Percentiles rank a stretch among this genome's conserved stretches.
Conservation (phyloP, 2,888 invertebrate genomes). For the Lissonota sp. region DNA sequence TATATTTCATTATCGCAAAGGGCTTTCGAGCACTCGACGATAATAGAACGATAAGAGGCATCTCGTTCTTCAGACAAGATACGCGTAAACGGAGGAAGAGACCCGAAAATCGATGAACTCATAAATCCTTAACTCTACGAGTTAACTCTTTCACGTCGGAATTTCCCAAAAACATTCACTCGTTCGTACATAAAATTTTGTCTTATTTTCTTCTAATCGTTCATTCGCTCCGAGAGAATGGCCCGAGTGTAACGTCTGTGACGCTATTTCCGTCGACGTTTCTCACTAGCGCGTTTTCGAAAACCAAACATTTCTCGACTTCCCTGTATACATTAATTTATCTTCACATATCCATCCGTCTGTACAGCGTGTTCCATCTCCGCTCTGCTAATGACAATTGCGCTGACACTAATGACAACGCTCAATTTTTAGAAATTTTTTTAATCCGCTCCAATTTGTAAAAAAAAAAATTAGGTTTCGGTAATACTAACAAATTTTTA, state of each 20-base stretch:
- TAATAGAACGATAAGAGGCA: not conserved
- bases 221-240: not conserved
- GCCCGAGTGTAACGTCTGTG: not conserved
- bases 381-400: too few species aligned
- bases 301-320: not conserved
- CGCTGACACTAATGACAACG: too few species aligned
- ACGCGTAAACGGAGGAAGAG: not conserved
- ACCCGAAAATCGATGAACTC: not conserved
- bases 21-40: constrained; percentile 5
- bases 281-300: not conserved
- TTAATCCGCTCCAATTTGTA: too few species aligned
- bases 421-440: too few species aligned
- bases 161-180: not conserved
- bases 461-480: too few species aligned
- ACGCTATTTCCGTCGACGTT: not conserved
- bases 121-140: too few species aligned
- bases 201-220: not conserved
- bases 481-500: too few species aligned
- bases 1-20: constrained; percentile 8
- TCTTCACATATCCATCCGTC: not conserved
- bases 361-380: too few species aligned
- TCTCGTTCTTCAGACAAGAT: not conserved
- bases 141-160: not conserved
- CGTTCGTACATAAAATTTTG: not conserved
- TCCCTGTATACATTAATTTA: not conserved